phyloP scores from a whole-genome alignment of 2,888 invertebrate species.

The Acleris emargana region DNA sequence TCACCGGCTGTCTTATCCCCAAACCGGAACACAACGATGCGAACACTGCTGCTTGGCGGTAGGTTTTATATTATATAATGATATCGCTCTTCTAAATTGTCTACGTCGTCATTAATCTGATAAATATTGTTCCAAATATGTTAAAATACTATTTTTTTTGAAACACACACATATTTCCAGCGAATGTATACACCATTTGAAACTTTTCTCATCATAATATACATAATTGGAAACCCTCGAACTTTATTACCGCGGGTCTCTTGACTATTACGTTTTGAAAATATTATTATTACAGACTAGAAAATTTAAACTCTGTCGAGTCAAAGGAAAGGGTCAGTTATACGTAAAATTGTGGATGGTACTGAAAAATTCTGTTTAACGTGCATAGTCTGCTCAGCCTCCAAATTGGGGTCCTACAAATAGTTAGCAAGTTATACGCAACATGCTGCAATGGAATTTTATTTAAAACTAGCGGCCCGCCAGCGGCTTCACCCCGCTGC shows the following conservation, averaged over 20 bases:
- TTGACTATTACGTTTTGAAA: conserved; percentile 18
- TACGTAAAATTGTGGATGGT: conserved; percentile 10
- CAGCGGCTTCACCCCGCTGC: no score
- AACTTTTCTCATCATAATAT: conserved; percentile 21
- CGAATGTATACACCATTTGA: conserved; percentile 8
- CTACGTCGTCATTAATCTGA: background rate
- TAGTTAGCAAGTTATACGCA: no score
- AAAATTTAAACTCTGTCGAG: conserved; percentile 10
- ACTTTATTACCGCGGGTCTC: conserved; percentile 13
- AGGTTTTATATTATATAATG: no score
- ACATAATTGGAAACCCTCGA: conserved; percentile 17
- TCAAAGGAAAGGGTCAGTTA: conserved; percentile 18
- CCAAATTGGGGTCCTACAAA: no score
- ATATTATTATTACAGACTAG: conserved; percentile 17
- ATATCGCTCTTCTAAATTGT: background rate
- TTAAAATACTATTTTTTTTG: background rate
- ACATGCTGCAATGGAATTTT: no score
- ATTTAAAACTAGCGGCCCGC: no score
- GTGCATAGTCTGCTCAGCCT: background rate
- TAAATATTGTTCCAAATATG: background rate
- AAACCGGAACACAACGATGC: no score
- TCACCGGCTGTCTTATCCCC: no score
- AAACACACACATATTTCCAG: conserved; percentile 5
- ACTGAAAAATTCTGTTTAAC: conserved; percentile 9
- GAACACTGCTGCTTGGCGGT: no score